These are phyloP conservation scores for Drosophila affinis DNA, from an alignment of 2,888 invertebrate genomes.

Conservation along the genomic window DNA sequence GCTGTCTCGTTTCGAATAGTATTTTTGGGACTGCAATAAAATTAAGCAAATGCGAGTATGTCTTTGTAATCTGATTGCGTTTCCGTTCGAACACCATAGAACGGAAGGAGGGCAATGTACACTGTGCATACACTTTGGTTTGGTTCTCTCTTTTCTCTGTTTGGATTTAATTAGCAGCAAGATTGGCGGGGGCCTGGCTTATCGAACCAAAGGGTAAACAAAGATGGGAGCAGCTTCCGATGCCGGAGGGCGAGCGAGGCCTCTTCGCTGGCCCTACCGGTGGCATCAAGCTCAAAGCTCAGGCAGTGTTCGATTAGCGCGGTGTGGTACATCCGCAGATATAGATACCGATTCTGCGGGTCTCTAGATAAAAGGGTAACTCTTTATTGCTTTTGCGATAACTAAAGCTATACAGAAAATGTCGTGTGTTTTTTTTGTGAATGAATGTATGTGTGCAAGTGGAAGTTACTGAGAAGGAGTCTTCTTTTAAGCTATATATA, in stretches of 20 bases:
- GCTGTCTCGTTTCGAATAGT: background rate
- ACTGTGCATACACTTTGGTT: background rate
- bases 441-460: background rate
- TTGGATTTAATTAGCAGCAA: constrained; percentile 34
- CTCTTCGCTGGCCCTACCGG: constrained; percentile 1
- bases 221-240: constrained; percentile 17
- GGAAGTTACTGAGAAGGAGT: background rate
- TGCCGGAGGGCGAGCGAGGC: background rate
- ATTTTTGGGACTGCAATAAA: background rate
- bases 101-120: background rate
- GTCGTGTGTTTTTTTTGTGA: constrained; percentile 17
- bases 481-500: constrained; percentile 2
- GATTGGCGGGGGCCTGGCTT: constrained; percentile 7
- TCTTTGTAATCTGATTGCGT: background rate
- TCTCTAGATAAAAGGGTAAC: constrained; percentile 23
- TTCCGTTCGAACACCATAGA: background rate
- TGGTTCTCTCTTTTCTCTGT: constrained; percentile 6
- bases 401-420: constrained; percentile 70
- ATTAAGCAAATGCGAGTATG: background rate
- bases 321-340: constrained; percentile 8
- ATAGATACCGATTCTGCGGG: background rate
- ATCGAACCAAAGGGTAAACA: constrained; percentile 30
- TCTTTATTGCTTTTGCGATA: constrained; percentile 64
- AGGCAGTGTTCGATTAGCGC: constrained; percentile 26
- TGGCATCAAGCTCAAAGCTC: constrained; percentile 24